Evolutionary conservation across 2,113 vertebrate species (phyloP), one percentile per base, ranked within the genome.

Genomic region (Daphoenositta chrysoptera): DNA sequence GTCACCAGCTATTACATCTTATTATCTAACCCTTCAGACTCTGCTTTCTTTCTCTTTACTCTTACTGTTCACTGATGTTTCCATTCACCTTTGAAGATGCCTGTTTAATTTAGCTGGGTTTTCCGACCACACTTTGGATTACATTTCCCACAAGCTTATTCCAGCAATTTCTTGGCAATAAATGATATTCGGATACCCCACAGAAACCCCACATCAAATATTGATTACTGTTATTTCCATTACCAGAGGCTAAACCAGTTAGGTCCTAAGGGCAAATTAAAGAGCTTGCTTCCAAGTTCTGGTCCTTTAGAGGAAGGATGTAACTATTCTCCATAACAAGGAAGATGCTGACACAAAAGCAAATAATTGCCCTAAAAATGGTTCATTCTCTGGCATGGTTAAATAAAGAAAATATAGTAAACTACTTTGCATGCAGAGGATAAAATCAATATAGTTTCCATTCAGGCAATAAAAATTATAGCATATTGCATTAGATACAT

Each of bases 131-230:
- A 7, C 44, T 61, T 65, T 39, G 65, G 63, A 71, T 83, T 79
- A 71, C 39, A n/a, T 77, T 93, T 85, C 40, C 77, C 42, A 66
- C 61, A 85, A 45, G 45, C 78, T 87, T 61, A 82, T 57, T 76
- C 78, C 53, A 87, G 73, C 54, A 35, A 61, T 79, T 89, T 73
- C 87, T 88, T 61, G 57, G 50, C 92, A 92, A 95, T 64, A 94
- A 80, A 77, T 83, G 73, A 26, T 94, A 92, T 79, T 85, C 92
- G 83, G 91, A 94, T 92, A 92, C 77, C 86, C 94, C 76, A 70
- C 68, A 92, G 64, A 93, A 95, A 95, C 76, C 77, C 89, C 81
- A 85, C 54, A 89, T 88, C 84, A 77, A 88, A 86, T 92, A 90
- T 42, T 87, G 82, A 89, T 96, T 65, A 82, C 50, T 68, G 30